Evolutionary conservation across 2,888 invertebrate species (phyloP).

Genomic region (Stenolophus ochropezus): DNA sequence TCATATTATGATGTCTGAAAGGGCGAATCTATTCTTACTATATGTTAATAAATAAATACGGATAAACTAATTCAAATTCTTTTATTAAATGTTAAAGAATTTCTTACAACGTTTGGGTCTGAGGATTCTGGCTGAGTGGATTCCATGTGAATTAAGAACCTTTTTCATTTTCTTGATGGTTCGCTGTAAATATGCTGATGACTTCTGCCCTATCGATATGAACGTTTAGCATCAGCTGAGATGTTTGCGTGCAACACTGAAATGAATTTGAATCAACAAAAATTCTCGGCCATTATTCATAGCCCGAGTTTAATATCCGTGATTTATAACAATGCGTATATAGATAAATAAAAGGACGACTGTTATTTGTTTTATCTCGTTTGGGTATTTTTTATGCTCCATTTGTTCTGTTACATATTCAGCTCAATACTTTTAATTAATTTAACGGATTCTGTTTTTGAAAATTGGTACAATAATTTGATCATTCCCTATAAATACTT

Average conservation of each 20-base stretch:
- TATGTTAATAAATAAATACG: too few species aligned
- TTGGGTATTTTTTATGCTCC: constrained; percentile 21
- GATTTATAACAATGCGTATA: constrained; percentile 37
- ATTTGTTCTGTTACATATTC: not conserved
- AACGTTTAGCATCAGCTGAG: constrained; percentile 30
- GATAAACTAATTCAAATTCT: too few species aligned
- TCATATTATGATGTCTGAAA: too few species aligned
- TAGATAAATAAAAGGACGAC: constrained; percentile 32
- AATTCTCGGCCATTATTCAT: constrained; percentile 37
- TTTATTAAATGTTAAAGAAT: too few species aligned
- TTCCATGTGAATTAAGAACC: too few species aligned
- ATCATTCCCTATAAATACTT: not conserved
- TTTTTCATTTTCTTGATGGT: not conserved
- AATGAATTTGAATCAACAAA: constrained; percentile 38
- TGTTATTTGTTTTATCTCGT: constrained; percentile 23
- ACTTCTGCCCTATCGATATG: not conserved
- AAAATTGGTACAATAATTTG: not conserved
- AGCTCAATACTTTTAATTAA: constrained; percentile 16
- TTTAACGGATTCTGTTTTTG: not conserved
- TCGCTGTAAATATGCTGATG: constrained; percentile 4
- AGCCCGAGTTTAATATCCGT: constrained; percentile 18
- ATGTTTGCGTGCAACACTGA: constrained; percentile 18
- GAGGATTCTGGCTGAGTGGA: too few species aligned
- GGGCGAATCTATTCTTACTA: too few species aligned
- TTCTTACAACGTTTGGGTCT: too few species aligned